Percentiles rank a stretch among this genome's conserved stretches.
These are phyloP conservation scores for Antrozous pallidus DNA, from an alignment of 2,797 vertebrate genomes.

Conservation along the genomic window DNA sequence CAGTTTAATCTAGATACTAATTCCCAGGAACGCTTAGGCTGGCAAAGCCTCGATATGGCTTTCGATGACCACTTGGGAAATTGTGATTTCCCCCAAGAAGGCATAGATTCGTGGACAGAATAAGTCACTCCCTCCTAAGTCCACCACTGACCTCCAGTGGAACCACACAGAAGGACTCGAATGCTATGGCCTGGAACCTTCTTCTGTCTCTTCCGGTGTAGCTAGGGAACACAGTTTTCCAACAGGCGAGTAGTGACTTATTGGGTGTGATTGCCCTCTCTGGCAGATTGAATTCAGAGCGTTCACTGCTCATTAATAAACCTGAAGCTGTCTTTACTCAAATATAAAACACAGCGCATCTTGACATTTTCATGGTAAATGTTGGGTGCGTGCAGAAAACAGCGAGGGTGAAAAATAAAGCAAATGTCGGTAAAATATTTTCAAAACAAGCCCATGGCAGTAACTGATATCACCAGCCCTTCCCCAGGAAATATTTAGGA, in stretches of 20 bases:
- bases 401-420: conserved; percentile 61
- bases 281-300: background rate
- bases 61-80: background rate
- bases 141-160: background rate
- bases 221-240: background rate
- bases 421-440: conserved; percentile 77
- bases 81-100: background rate
- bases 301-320: conserved; percentile 17
- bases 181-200: background rate
- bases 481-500: conserved; percentile 79
- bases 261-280: background rate
- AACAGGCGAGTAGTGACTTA: background rate
- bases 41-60: background rate
- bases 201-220: background rate
- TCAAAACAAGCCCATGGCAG: conserved; percentile 80
- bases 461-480: conserved; percentile 83
- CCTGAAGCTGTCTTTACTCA: background rate
- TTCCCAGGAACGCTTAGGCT: background rate
- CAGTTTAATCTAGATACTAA: background rate
- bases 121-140: background rate
- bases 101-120: background rate
- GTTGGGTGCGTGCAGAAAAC: conserved; percentile 63
- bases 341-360: conserved; percentile 5
- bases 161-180: background rate
- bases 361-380: conserved; percentile 53